phyloP scores from a whole-genome alignment of 2,797 vertebrate species.

The Chaetophractus vellerosus region DNA sequence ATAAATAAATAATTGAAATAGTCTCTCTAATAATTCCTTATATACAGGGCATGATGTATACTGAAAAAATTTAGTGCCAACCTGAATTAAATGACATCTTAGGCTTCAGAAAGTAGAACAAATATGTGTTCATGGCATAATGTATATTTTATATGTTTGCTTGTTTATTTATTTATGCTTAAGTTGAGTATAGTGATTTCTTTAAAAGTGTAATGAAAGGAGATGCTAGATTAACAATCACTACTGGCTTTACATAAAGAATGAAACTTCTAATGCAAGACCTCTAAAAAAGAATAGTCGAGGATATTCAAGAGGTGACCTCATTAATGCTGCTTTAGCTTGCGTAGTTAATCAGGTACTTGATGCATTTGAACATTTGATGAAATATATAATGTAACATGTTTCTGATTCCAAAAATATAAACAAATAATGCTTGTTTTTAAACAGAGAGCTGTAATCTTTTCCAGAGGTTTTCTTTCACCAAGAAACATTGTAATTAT shows the following conservation, averaged over 20 bases:
- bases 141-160: background rate
- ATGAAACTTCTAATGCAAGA: background rate
- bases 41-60: too few relatives aligned
- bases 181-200: background rate
- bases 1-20: too few relatives aligned
- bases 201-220: background rate
- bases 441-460: background rate
- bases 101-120: background rate
- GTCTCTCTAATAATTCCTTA: too few relatives aligned
- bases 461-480: background rate
- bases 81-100: background rate
- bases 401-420: background rate
- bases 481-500: background rate
- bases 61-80: background rate
- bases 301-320: background rate
- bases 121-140: too few relatives aligned
- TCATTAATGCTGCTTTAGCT: background rate
- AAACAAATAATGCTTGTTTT: background rate
- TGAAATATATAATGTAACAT: background rate
- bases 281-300: background rate
- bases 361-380: background rate
- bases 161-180: background rate
- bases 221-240: background rate
- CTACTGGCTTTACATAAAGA: background rate
- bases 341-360: background rate